Conservation (phyloP, 1,140 invertebrate species). For the Calephelis nemesis region DNA sequence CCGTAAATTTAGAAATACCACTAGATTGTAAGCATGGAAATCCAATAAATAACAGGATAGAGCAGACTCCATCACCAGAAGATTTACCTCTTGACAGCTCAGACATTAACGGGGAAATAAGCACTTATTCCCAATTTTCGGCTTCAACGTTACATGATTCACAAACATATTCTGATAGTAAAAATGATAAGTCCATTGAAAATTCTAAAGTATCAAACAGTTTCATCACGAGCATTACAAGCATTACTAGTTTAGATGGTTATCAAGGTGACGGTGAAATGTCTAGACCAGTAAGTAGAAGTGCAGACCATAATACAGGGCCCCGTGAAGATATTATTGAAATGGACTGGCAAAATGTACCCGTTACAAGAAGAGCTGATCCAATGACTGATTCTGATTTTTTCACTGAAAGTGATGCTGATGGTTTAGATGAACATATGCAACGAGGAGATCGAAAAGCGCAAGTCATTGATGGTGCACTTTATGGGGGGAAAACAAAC, state of each 20-base stretch:
- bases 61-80: constrained; percentile 89
- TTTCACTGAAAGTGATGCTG: constrained; percentile 92
- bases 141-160: constrained; percentile 69
- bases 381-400: constrained; percentile 94
- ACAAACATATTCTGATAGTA: constrained; percentile 78
- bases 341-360: constrained; percentile 79
- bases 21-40: constrained; percentile 71
- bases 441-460: constrained; percentile 84
- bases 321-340: constrained; percentile 70
- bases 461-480: constrained; percentile 90
- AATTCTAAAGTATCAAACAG: constrained; percentile 82
- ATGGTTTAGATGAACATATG: constrained; percentile 87
- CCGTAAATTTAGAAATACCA: constrained; percentile 81
- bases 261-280: constrained; percentile 93
- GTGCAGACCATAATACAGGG: constrained; percentile 83
- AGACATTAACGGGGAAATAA: constrained; percentile 79
- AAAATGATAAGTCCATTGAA: constrained; percentile 81
- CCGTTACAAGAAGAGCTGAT: constrained; percentile 82
- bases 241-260: constrained; percentile 91
- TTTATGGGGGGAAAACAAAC: constrained; percentile 85
- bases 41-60: constrained; percentile 76
- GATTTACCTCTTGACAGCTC: constrained; percentile 88
- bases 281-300: constrained; percentile 87
- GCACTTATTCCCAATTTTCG: constrained; percentile 70
- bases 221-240: constrained; percentile 91